These are phyloP conservation scores for Trematocara variabile DNA, from an alignment of 2,113 vertebrate genomes.

Conservation along the genomic window DNA sequence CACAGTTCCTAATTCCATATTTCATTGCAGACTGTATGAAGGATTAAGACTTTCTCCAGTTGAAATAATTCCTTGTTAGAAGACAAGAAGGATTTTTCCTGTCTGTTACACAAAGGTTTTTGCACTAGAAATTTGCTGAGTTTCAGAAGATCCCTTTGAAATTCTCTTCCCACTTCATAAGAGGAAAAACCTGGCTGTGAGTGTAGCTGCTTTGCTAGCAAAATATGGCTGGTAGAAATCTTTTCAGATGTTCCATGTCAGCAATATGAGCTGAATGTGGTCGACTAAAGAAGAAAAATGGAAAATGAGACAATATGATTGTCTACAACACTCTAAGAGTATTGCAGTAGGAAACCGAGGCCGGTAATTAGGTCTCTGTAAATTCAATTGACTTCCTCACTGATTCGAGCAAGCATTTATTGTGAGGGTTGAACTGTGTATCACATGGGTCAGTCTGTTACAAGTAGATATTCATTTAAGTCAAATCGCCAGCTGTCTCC, in stretches of 20 bases:
- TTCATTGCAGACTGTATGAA: constrained; percentile 11
- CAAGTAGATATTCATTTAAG: constrained; percentile 22
- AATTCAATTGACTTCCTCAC: constrained; percentile 58
- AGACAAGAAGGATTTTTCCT: background rate
- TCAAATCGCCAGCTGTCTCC: constrained; percentile 7
- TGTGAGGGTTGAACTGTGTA: background rate
- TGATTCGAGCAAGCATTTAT: constrained; percentile 44
- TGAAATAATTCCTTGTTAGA: background rate
- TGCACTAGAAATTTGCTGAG: background rate
- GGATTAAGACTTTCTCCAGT: background rate
- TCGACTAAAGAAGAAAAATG: background rate
- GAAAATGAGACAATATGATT: constrained; percentile 2
- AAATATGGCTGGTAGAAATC: background rate
- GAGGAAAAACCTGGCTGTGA: background rate
- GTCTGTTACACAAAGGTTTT: background rate
- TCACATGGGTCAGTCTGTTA: constrained; percentile 1
- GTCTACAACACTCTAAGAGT: constrained; percentile 9
- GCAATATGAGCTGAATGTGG: background rate
- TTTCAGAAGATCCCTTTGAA: background rate
- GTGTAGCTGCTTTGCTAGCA: background rate
- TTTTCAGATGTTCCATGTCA: background rate
- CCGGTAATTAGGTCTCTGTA: constrained; percentile 50
- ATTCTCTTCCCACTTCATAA: background rate
- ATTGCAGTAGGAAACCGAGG: constrained; percentile 37
- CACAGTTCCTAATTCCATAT: constrained; percentile 43